These are phyloP conservation scores for Nephrotoma flavescens DNA, from an alignment of 2,888 invertebrate genomes.

Conservation along the genomic window DNA sequence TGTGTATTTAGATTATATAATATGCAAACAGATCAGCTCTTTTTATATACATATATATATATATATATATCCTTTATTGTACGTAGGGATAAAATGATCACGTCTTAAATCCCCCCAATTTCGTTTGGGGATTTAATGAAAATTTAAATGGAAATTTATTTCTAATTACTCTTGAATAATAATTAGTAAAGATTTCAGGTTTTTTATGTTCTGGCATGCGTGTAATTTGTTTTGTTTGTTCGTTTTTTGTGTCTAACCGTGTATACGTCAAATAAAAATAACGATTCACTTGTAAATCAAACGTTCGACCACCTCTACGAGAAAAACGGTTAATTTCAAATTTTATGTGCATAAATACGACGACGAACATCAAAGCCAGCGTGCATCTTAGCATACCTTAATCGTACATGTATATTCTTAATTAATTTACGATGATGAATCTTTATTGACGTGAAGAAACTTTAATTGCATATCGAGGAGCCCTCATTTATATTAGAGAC, in stretches of 20 bases:
- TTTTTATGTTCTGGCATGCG: neutral
- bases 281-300: neutral
- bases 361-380: neutral
- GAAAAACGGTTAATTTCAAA: neutral
- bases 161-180: neutral
- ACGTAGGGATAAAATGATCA: neutral
- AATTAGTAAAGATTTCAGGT: neutral
- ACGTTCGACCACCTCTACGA: neutral
- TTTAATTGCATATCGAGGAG: neutral
- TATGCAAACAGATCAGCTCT: neutral
- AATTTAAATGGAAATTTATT: neutral
- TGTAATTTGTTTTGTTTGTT: neutral
- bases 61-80: neutral
- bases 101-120: neutral
- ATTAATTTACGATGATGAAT: neutral
- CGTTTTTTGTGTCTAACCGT: neutral
- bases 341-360: neutral
- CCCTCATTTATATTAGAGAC: neutral
- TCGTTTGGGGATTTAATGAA: neutral
- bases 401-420: neutral
- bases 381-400: neutral
- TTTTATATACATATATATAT: neutral
- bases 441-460: neutral
- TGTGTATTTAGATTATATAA: neutral
- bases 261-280: neutral